These are phyloP conservation scores for Catocala nupta DNA, from an alignment of 2,888 invertebrate genomes.

Conservation along the genomic window DNA sequence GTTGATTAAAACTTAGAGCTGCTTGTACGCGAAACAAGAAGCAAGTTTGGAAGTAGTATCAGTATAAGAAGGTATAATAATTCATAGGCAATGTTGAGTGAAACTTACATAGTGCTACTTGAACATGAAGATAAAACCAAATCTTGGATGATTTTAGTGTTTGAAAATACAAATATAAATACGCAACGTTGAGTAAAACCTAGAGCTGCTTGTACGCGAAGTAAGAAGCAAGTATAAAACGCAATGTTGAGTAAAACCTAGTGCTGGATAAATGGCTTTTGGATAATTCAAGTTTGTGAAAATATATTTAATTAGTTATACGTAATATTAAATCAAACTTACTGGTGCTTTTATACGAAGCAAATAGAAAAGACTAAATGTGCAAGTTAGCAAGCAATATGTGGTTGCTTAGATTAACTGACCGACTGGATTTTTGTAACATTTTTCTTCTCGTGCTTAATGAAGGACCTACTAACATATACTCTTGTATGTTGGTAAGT, in stretches of 20 bases:
- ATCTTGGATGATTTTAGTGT: constrained; percentile 12
- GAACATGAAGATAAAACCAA: too few species aligned
- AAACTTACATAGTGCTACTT: not conserved
- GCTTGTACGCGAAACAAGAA: too few species aligned
- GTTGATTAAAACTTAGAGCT: not conserved
- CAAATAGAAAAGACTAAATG: too few species aligned
- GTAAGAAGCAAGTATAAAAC: not conserved
- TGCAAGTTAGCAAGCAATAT: too few species aligned
- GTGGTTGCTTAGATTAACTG: too few species aligned
- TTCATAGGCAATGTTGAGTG: not conserved
- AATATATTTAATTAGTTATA: constrained; percentile 7
- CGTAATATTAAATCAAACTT: not conserved
- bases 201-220: not conserved
- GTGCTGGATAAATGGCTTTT: too few species aligned
- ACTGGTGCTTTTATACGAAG: too few species aligned
- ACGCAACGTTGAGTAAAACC: not conserved
- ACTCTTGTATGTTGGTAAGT: too few species aligned
- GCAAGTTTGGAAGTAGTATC: constrained; percentile 11
- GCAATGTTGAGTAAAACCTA: not conserved
- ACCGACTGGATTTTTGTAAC: too few species aligned
- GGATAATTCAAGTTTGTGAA: constrained; percentile 18
- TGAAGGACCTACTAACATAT: too few species aligned
- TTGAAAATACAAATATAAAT: constrained; percentile 9
- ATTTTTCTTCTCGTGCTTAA: too few species aligned
- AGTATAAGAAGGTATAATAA: constrained; percentile 9